Evolutionary conservation across 2,797 vertebrate genomes (phyloP).

Genomic region (Onychomys torridus): DNA sequence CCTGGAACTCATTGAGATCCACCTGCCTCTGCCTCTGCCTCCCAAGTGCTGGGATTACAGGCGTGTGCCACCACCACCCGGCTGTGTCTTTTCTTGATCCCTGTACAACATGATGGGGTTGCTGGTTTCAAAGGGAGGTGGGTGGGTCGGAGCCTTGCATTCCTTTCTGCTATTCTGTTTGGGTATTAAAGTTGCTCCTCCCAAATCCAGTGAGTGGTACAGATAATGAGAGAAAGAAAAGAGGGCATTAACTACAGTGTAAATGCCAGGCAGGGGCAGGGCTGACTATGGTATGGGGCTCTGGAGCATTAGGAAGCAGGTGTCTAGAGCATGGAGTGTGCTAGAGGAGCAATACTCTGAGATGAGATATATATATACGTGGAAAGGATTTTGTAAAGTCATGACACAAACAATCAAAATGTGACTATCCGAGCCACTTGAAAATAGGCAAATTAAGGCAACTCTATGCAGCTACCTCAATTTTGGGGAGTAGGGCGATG

Average conservation of each 20-base stretch:
- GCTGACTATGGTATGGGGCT: not conserved
- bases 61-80: no score
- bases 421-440: not conserved
- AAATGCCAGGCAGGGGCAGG: not conserved
- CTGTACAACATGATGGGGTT: not conserved
- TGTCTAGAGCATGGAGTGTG: not conserved
- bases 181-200: not conserved
- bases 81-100: no score
- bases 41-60: not conserved
- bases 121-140: conserved; percentile 29
- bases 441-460: conserved; percentile 49
- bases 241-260: not conserved
- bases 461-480: not conserved
- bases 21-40: no score
- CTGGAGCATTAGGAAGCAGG: not conserved
- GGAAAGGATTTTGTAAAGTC: conserved; percentile 27
- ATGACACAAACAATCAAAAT: not conserved
- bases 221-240: conserved; percentile 3
- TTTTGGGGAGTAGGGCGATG: not conserved
- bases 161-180: not conserved
- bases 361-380: not conserved
- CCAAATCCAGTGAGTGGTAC: not conserved
- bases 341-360: not conserved
- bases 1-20: not conserved
- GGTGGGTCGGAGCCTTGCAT: conserved; percentile 10